Percentiles rank a stretch among this genome's conserved stretches.
These are phyloP conservation scores for Pterocles burchelli DNA, from an alignment of 2,113 vertebrate genomes.

Conservation along the genomic window DNA sequence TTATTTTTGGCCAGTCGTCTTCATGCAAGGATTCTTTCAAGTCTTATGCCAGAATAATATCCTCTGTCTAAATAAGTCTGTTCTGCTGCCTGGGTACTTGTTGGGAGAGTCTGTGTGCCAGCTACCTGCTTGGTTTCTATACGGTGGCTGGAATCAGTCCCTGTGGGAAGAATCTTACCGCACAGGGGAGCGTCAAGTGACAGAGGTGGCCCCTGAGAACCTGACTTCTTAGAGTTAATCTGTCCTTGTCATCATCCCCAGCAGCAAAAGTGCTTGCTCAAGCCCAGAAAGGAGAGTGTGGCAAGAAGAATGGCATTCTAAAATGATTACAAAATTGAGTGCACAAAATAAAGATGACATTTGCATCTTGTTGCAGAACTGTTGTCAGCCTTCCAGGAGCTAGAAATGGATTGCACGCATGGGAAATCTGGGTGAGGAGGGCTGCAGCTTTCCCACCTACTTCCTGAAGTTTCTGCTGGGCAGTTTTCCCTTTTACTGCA, in stretches of 20 bases:
- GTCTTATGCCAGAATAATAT: neutral
- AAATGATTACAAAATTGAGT: neutral
- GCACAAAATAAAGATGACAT: neutral
- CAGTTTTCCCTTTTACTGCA: neutral
- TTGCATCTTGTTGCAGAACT: neutral
- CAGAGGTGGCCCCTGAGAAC: neutral
- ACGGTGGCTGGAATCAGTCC: neutral
- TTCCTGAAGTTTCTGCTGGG: neutral
- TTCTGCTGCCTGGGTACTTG: neutral
- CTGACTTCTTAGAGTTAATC: neutral
- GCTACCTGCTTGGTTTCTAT: neutral
- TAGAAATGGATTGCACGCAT: neutral
- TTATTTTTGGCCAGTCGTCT: neutral
- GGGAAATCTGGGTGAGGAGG: neutral
- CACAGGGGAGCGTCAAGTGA: rapidly evolving
- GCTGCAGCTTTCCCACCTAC: neutral
- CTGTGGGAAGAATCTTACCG: neutral
- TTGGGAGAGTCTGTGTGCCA: neutral
- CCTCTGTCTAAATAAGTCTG: neutral
- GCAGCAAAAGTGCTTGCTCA: neutral
- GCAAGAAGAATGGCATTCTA: rapidly evolving
- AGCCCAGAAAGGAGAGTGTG: neutral
- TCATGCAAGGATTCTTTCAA: neutral
- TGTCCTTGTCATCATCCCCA: neutral
- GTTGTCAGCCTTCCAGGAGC: neutral